These are phyloP conservation scores for Calephelis perditalis DNA, from an alignment of 2,888 invertebrate genomes.

Conservation along the genomic window DNA sequence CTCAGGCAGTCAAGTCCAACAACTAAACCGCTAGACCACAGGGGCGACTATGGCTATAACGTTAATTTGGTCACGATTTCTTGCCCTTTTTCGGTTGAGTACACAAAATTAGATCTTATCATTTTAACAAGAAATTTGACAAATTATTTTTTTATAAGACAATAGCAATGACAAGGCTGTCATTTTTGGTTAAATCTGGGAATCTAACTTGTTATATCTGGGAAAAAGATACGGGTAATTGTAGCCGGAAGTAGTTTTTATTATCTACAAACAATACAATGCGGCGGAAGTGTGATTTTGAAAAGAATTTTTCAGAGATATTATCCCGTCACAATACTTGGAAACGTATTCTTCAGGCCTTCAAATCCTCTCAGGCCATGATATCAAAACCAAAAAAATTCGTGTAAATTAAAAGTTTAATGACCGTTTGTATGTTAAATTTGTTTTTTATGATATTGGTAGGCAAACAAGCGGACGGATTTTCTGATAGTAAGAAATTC, in stretches of 20 bases:
- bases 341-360: conserved; percentile 19
- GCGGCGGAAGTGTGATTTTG: conserved; percentile 42
- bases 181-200: conserved; percentile 6
- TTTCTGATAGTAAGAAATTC: no score
- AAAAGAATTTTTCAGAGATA: conserved; percentile 42
- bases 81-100: no score
- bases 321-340: conserved; percentile 43
- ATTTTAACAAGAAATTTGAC: no score
- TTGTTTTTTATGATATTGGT: no score
- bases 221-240: conserved; percentile 10
- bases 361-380: conserved; percentile 20
- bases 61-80: background rate
- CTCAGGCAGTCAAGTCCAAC: no score
- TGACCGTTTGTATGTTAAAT: no score
- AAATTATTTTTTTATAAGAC: no score
- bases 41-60: background rate
- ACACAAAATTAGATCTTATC: no score
- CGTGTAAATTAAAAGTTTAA: no score
- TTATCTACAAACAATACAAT: conserved; percentile 42
- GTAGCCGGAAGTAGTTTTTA: conserved; percentile 28
- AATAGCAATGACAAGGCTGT: background rate
- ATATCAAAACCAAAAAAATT: no score
- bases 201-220: conserved; percentile 8
- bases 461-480: no score
- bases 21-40: no score